A percentile compares a stretch with the other conserved stretches of the same genome.
Evolutionary conservation across 2,797 vertebrate species (phyloP).

Genomic region (Hydrolagus colliei): DNA sequence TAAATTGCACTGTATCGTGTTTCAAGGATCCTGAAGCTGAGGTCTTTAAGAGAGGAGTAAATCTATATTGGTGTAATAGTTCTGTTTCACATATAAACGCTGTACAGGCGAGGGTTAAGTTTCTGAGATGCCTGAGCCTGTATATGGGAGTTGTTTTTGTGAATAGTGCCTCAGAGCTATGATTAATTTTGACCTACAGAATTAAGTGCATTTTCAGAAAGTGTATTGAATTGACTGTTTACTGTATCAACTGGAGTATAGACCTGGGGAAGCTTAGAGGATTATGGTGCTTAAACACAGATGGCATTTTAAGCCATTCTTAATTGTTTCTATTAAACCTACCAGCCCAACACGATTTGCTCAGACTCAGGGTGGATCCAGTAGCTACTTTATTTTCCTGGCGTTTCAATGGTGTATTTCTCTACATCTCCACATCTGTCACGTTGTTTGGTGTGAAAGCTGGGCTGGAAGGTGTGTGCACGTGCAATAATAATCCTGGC

Average conservation of each 20-base stretch:
- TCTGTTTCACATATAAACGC: neutral
- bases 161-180: conserved; percentile 60
- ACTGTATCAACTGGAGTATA: conserved; percentile 61
- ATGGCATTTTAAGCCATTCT: conserved; percentile 77
- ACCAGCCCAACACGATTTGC: conserved; percentile 53
- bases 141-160: conserved; percentile 5
- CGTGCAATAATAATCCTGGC: no score
- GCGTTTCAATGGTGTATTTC: neutral
- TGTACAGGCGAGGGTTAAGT: neutral
- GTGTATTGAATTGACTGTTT: conserved; percentile 71
- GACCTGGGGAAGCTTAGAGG: conserved; percentile 69
- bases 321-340: conserved; percentile 81
- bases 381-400: neutral
- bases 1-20: neutral
- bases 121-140: neutral
- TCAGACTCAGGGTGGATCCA: neutral
- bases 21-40: neutral
- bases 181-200: conserved; percentile 78
- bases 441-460: neutral
- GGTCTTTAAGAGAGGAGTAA: neutral
- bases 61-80: neutral
- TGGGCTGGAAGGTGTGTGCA: no score
- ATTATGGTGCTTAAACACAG: conserved; percentile 74
- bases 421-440: neutral
- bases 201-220: conserved; percentile 66